Evolutionary conservation across 2,888 invertebrate genomes (phyloP), one percentile per base, ranked within the genome.

Genomic region (Notodonta ziczac): DNA sequence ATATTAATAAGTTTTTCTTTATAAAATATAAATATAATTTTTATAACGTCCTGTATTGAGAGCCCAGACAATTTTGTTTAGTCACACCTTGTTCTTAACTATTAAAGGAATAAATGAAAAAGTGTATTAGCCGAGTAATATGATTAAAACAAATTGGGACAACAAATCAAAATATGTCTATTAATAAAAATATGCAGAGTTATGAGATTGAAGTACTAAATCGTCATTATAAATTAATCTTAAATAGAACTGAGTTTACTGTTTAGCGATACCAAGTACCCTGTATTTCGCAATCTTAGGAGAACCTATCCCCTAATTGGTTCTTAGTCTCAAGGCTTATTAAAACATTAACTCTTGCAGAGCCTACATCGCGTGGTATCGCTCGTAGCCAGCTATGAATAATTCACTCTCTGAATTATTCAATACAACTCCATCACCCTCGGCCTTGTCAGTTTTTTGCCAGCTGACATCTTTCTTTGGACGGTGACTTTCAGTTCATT

Each of bases 1-100:
- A 60, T 73, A 72, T 76, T 72, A 65, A 59, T 61, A 68, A 62
- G 46, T 62, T 8, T 16, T 10, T 16, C 16, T 53, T 32, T 8
- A 32, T 35, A 53, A 53, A n/a, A 35, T 13, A 53, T 53, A n/a
- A 13, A 10, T 24, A 12, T 51, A 7, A 2, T 16, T 51, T 51
- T 51, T 16, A n/a, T 50, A 50, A 50, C 7, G n/a, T 5, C 7
- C 14, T n/a, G 5, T n/a, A 16, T 16, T 12, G 24, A 24, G 2
- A 24, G 5, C 16, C 2, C 24, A 24, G 4, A 46, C n/a, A 13
- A 13, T 46, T 1, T 46, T 1, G 6, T 46, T 46, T 46, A 46
- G 44, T 46, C 13, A 42, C 8, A 42, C 8, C 35, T 5, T 35
- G 35, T 35, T 4, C 35, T 42, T 42, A 42, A 7, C 10, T 10